Base-by-base conservation (phyloP, 2,797 vertebrate species). In the Sarcophilus harrisii region DNA sequence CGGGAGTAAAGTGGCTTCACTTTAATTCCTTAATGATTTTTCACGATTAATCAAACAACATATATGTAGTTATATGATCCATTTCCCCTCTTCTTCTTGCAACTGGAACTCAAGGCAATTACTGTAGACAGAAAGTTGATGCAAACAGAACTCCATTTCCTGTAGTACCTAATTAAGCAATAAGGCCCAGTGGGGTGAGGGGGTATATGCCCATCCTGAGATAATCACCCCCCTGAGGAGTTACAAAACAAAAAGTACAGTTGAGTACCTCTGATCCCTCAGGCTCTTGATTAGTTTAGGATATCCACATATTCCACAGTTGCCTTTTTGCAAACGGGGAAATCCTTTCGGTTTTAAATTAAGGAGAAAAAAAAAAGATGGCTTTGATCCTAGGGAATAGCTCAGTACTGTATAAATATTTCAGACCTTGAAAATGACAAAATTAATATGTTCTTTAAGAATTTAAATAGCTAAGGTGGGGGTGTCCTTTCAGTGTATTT, bases 1-100 rank as follows among this genome's bases (percentile, higher is more conserved):
- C 98, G 98, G 97, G 98, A 98, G 95, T 97, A 98, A 98, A 98
- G 98, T 97, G 97, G 96, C 98, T 98, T 98, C 95, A 55, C 98
- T 98, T 98, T 98, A 99, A 98, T 98, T 97, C 96, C 97, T 98
- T 98, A 99, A 98, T 98, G 98, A 98, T 98, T 98, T 98, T 98
- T 98, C 96, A 97, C 97, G 98, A 99, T 99, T 98, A 98, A 98
- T 98, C 98, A 98, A 98, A 98, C 96, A 96, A 98, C 98, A 98
- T 98, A 97, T 98, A 98, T 97, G 96, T 96, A 97, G 97, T 97
- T 98, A 98, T 98, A 98, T 98, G 97, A 98, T 98, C 97, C 92
- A 93, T 97, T 98, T 98, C 24, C 38, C 38, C 38, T 97, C 97
- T 98, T 97, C 96, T 97, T 96, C 97, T 98, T 97, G 92, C 94